These are phyloP conservation scores for Macquaria australasica DNA, from an alignment of 2,113 vertebrate genomes.

Conservation along the genomic window DNA sequence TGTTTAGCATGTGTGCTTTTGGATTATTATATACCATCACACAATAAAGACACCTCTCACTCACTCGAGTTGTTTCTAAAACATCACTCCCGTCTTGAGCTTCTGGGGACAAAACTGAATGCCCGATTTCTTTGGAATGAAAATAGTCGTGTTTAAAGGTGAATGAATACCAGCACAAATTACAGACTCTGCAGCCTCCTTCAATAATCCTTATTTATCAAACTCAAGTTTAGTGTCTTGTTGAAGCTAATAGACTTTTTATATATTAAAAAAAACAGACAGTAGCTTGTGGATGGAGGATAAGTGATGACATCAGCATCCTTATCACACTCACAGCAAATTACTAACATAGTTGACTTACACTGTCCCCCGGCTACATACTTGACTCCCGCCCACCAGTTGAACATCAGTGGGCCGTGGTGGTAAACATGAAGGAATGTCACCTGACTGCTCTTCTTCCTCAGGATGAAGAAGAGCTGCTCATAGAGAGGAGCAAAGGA, in stretches of 20 bases:
- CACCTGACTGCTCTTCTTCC: constrained; percentile 87
- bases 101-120: background rate
- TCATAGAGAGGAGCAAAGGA: background rate
- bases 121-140: background rate
- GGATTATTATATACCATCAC: background rate
- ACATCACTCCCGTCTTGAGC: background rate
- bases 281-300: no score
- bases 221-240: background rate
- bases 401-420: constrained; percentile 88
- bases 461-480: constrained; percentile 89
- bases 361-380: constrained; percentile 88
- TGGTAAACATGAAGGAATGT: constrained; percentile 90
- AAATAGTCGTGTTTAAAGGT: no score
- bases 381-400: constrained; percentile 88
- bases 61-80: background rate
- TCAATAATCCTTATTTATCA: background rate
- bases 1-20: no score
- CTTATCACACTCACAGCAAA: no score
- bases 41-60: background rate
- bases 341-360: constrained; percentile 58
- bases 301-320: no score
- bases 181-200: no score
- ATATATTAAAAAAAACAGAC: no score
- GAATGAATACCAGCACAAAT: no score
- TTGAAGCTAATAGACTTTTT: no score